A percentile compares a stretch with the other conserved stretches of the same genome.
Evolutionary conservation across 1,140 invertebrate genomes (phyloP).

Genomic region (Lucilia sericata): DNA sequence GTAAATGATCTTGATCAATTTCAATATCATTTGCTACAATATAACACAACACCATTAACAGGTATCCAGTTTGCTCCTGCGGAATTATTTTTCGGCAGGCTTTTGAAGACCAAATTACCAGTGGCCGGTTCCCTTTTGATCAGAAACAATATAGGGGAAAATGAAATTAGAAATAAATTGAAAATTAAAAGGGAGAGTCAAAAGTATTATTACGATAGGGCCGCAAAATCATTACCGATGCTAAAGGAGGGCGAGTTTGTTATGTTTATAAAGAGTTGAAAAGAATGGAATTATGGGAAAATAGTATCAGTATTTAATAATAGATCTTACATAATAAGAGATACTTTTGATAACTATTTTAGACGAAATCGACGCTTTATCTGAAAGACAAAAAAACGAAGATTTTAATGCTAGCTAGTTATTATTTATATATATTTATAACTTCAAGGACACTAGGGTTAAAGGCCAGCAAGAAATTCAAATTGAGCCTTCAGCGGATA

Average conservation of each 20-base stretch:
- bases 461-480: too few relatives aligned
- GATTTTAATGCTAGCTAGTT: too few relatives aligned
- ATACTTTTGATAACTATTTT: constrained; percentile 33
- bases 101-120: constrained; percentile 23
- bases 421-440: too few relatives aligned
- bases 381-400: too few relatives aligned
- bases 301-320: constrained; percentile 21
- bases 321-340: constrained; percentile 18
- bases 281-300: background rate
- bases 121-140: background rate
- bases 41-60: constrained; percentile 35
- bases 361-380: too few relatives aligned
- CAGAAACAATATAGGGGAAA: constrained; percentile 8
- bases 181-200: constrained; percentile 28
- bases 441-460: too few relatives aligned
- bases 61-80: constrained; percentile 17
- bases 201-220: constrained; percentile 34
- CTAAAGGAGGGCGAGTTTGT: constrained; percentile 2
- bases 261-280: background rate
- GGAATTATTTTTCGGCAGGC: constrained; percentile 36
- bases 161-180: background rate
- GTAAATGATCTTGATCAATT: background rate
- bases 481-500: too few relatives aligned
- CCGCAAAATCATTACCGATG: constrained; percentile 28
- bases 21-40: constrained; percentile 37